These are phyloP conservation scores for Palloptera scutellata DNA, from an alignment of 2,888 invertebrate species.

Conservation along the genomic window DNA sequence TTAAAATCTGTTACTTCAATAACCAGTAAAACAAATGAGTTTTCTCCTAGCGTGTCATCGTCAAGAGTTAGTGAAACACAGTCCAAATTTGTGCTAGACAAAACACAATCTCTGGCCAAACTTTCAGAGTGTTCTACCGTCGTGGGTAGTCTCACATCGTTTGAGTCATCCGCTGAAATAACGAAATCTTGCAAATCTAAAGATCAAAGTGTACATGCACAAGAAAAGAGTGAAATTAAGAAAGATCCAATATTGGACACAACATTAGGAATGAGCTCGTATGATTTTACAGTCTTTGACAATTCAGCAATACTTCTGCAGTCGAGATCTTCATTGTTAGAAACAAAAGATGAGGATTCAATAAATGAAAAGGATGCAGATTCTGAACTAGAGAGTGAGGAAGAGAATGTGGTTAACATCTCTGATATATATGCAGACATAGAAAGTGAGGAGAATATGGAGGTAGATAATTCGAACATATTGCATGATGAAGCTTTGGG, in stretches of 20 bases:
- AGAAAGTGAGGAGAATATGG: slow-evolving; percentile 22
- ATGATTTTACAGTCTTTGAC: slow-evolving; percentile 47
- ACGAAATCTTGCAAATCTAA: not conserved
- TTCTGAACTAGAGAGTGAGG: slow-evolving; percentile 14
- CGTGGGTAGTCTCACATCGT: slow-evolving; percentile 42
- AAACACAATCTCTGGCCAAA: slow-evolving; percentile 32
- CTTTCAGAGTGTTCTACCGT: slow-evolving; percentile 57
- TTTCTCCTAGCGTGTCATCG: slow-evolving; percentile 53
- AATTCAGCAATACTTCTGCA: slow-evolving; percentile 24
- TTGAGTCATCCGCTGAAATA: slow-evolving; percentile 39
- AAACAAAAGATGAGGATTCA: slow-evolving; percentile 22
- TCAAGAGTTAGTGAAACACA: slow-evolving; percentile 52
- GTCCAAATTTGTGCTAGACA: slow-evolving; percentile 33
- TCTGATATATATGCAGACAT: slow-evolving; percentile 17
- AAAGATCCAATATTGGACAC: slow-evolving; percentile 47
- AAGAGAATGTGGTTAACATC: not conserved
- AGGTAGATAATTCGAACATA: slow-evolving; percentile 25
- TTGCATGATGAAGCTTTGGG: slow-evolving; percentile 28
- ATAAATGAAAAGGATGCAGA: slow-evolving; percentile 13
- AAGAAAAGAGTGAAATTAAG: not conserved
- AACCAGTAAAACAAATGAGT: slow-evolving; percentile 43
- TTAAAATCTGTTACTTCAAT: slow-evolving; percentile 27
- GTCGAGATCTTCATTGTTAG: slow-evolving; percentile 22
- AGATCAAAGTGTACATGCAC: not conserved
- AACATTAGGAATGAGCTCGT: slow-evolving; percentile 57